A percentile compares a stretch with the other conserved stretches of the same genome.
Evolutionary conservation across 2,113 vertebrate species (phyloP).

Genomic region (Empidonax traillii): DNA sequence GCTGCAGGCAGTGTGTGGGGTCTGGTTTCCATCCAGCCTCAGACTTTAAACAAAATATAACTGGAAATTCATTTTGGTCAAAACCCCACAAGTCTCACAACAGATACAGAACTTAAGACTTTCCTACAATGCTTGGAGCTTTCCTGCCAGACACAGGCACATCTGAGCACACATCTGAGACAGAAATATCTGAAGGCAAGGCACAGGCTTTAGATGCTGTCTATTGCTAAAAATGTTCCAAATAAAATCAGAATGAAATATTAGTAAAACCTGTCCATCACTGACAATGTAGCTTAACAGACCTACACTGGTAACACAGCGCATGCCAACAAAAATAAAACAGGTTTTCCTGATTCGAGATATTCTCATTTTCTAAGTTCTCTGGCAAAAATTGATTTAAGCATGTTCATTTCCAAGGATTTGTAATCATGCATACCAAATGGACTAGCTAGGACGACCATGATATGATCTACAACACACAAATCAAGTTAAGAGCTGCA

Average conservation of each 20-base stretch:
- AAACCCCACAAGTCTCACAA: neutral
- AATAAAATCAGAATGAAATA: neutral
- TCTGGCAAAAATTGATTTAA: neutral
- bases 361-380: neutral
- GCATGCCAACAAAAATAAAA: neutral
- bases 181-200: neutral
- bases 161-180: neutral
- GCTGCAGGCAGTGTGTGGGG: neutral
- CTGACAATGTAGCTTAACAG: neutral
- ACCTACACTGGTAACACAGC: neutral
- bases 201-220: neutral
- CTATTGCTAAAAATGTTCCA: neutral
- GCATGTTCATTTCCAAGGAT: neutral
- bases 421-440: neutral
- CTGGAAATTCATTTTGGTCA: constrained; percentile 23
- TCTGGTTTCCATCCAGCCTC: constrained; percentile 37
- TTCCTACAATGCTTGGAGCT: constrained; percentile 7
- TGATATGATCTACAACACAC: neutral
- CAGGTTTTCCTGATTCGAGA: neutral
- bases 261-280: neutral
- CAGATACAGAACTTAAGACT: neutral
- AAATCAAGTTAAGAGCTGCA: neutral
- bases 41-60: constrained; percentile 52
- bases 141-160: neutral
- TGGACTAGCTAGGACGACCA: neutral